phyloP scores from a whole-genome alignment of 2,888 invertebrate species.

The Linnaemya vulpina region DNA sequence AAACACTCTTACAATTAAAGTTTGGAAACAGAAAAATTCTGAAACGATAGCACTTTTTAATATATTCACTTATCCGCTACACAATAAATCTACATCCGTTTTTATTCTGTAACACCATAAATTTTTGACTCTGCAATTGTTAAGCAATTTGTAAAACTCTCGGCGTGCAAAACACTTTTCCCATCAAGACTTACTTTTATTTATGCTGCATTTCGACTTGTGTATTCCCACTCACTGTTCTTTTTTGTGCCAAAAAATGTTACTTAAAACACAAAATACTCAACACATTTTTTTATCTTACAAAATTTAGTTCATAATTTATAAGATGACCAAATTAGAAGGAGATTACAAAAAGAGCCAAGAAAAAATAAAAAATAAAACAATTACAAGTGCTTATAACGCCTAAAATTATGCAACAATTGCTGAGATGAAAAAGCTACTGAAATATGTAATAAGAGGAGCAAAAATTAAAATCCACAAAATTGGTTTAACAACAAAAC shows the following conservation, averaged over 20 bases:
- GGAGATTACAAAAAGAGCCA: neutral
- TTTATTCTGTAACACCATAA: too few relatives aligned
- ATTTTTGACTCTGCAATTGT: too few relatives aligned
- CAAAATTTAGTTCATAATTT: slow-evolving; percentile 56
- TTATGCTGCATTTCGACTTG: slow-evolving; percentile 3
- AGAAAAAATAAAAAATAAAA: slow-evolving; percentile 40
- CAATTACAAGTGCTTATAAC: slow-evolving; percentile 58
- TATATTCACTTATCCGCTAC: too few relatives aligned
- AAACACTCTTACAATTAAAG: too few relatives aligned
- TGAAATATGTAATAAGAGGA: neutral
- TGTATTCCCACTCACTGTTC: neutral
- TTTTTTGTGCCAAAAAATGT: slow-evolving; percentile 48
- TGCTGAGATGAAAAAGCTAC: slow-evolving; percentile 8
- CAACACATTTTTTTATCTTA: slow-evolving; percentile 41
- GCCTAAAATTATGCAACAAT: slow-evolving; percentile 59
- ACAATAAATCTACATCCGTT: too few relatives aligned
- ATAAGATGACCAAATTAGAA: slow-evolving; percentile 50
- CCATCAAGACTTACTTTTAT: slow-evolving; percentile 12
- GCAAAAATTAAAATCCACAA: slow-evolving; percentile 34
- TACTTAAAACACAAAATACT: slow-evolving; percentile 2
- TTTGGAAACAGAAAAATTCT: too few relatives aligned
- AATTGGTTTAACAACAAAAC: slow-evolving; percentile 37
- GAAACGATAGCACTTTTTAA: too few relatives aligned
- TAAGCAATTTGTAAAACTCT: neutral
- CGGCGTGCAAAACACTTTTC: neutral